Evolutionary conservation across 2,888 invertebrate genomes (phyloP), one percentile per base, ranked within the genome.

Genomic region (Eurytoma adleriae): DNA sequence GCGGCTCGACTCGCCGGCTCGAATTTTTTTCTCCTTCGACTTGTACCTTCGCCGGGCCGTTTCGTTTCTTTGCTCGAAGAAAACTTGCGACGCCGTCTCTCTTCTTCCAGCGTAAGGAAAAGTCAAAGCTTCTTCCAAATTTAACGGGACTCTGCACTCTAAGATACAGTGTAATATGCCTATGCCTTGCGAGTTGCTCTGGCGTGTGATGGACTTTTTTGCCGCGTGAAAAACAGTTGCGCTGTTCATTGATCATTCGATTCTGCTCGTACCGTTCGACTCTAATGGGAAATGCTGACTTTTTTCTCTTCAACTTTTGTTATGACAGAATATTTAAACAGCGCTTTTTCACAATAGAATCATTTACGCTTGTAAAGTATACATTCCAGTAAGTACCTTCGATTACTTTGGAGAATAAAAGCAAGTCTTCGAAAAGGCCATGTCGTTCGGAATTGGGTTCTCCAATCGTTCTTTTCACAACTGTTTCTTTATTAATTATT

Each of bases 161-260:
- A 52, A 76, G 57, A 56, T 78, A 40, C 64, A 66, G 64, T 27
- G 66, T 59, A 78, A 77, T 40, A 70, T 66, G 71, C 66, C 54
- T 77, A 77, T 70, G 77, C 77, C 77, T 70, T 71, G 66, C 77
- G 56, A 71, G 57, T 57, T 40, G 40, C 48, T 64, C 24, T 24
- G 70, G 57, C 30, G 62, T 20, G 66, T 57, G 57, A 66, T 57
- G 64, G 71, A 71, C 77, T 78, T 66, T 78, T 66, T 56, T 12
- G 40, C 30, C 76, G 76, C 62, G 62, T 30, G 30, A 30, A 30
- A 30, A 30, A 30, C 18, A 30, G 30, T 54, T 27, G 62, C 7
- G 16, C 16, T 16, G 20, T 67, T 50, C 40, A 16, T 18, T 57
- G 57, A 59, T 59, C 52, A 56, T 56, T 3, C 18, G 48, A 57